phyloP scores from a whole-genome alignment of 2,888 invertebrate genomes.

The Prostheceraeus crozeri region DNA sequence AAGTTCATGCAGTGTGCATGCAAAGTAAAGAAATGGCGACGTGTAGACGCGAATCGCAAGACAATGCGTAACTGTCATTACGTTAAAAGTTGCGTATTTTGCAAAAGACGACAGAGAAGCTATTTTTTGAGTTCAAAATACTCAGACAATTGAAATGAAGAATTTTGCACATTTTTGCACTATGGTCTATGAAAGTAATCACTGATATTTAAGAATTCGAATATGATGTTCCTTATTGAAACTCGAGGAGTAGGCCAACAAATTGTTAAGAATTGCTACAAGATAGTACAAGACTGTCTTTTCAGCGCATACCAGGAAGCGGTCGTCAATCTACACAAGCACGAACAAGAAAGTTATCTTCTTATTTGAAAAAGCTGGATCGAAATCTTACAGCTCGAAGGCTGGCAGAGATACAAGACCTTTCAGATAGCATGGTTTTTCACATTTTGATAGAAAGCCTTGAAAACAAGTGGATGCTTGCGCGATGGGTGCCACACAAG shows the following conservation, averaged over 20 bases:
- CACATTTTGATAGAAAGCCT: slow-evolving; percentile 21
- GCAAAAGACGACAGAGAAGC: too few relatives aligned
- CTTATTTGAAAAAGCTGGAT: slow-evolving; percentile 25
- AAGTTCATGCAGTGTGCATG: too few relatives aligned
- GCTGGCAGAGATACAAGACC: slow-evolving; percentile 9
- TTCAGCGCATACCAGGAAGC: slow-evolving; percentile 19
- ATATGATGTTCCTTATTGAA: slow-evolving; percentile 29
- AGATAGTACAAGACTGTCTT: too few relatives aligned
- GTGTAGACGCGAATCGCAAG: too few relatives aligned
- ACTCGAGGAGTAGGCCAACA: slow-evolving; percentile 17
- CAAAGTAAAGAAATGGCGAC: too few relatives aligned
- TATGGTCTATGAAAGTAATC: too few relatives aligned
- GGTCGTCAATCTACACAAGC: slow-evolving; percentile 17
- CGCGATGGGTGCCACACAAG: slow-evolving; percentile 21
- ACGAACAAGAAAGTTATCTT: slow-evolving; percentile 27
- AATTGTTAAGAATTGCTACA: too few relatives aligned
- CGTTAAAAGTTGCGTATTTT: slow-evolving; percentile 25
- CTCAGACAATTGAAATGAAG: too few relatives aligned
- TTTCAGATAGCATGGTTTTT: slow-evolving; percentile 21
- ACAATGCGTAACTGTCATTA: too few relatives aligned
- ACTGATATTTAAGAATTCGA: slow-evolving; percentile 26
- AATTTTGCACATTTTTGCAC: too few relatives aligned
- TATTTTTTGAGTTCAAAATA: too few relatives aligned
- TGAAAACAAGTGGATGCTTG: slow-evolving; percentile 13
- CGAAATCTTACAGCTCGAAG: not conserved